phyloP scores from a whole-genome alignment of 2,113 vertebrate genomes.

The Centropus bengalensis region DNA sequence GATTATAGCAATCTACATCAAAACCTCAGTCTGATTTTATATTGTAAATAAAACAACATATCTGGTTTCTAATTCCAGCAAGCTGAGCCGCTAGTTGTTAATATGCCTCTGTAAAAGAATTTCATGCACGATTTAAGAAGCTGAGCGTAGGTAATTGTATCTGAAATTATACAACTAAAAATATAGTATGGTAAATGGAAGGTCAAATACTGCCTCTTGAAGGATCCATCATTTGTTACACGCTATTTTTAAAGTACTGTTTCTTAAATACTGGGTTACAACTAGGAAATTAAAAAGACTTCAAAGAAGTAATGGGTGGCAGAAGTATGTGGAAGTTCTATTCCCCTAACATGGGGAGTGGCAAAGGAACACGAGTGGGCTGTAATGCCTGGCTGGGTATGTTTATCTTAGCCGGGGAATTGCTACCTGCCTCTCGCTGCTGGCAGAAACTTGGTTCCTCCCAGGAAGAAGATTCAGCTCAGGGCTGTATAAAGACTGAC shows the following conservation, averaged over 20 bases:
- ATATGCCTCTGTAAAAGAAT: slow-evolving; percentile 11
- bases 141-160: background rate
- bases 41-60: slow-evolving; percentile 59
- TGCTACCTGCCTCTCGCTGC: background rate
- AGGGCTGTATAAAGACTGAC: background rate
- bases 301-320: background rate
- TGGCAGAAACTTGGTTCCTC: background rate
- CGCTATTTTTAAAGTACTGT: background rate
- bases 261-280: slow-evolving; percentile 14
- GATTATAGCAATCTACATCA: slow-evolving; percentile 32
- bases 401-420: slow-evolving; percentile 5
- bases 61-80: slow-evolving; percentile 37
- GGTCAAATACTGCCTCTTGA: background rate
- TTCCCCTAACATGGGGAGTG: background rate
- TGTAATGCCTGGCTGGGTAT: background rate
- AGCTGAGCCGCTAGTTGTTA: slow-evolving; percentile 33
- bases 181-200: background rate
- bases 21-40: slow-evolving; percentile 48
- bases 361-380: background rate
- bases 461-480: background rate
- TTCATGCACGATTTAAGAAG: slow-evolving; percentile 22
- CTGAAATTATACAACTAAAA: slow-evolving; percentile 40
- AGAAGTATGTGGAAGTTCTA: background rate
- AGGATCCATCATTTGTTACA: background rate
- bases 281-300: background rate